phyloP scores from a whole-genome alignment of 2,113 vertebrate species.

The Hippoglossus stenolepis region DNA sequence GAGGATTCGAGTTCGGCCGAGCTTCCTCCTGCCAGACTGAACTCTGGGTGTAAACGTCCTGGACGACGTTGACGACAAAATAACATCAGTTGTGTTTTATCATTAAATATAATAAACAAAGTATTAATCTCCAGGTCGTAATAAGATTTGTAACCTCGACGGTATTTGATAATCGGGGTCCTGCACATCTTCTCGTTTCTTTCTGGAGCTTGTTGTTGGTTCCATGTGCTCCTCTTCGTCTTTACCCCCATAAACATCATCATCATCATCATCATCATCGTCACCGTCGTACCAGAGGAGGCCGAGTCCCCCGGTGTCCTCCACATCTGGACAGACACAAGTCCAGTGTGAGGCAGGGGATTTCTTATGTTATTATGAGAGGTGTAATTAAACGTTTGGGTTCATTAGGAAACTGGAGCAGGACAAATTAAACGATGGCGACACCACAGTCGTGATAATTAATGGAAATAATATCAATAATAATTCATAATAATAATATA shows the following conservation, averaged over 20 bases:
- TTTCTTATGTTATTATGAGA: too few species aligned
- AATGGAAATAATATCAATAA: too few species aligned
- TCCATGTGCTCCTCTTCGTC: constrained; percentile 8
- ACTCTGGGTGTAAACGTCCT: background rate
- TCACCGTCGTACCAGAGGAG: constrained; percentile 22
- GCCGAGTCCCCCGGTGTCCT: constrained; percentile 5
- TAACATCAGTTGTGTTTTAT: too few species aligned
- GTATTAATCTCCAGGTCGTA: too few species aligned
- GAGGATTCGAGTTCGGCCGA: fast-evolving
- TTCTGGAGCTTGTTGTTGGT: background rate
- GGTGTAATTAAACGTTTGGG: too few species aligned
- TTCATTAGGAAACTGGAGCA: too few species aligned
- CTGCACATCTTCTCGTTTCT: constrained; percentile 14
- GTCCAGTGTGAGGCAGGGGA: too few species aligned
- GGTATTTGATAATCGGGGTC: constrained; percentile 40
- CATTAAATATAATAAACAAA: too few species aligned
- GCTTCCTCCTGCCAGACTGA: background rate
- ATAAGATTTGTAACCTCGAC: constrained; percentile 10
- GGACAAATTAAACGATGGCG: too few species aligned
- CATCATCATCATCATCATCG: background rate
- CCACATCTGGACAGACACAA: constrained; percentile 11
- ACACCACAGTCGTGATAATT: too few species aligned
- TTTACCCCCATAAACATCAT: background rate
- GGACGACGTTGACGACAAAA: too few species aligned
- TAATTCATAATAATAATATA: too few species aligned